Conservation (phyloP, 2,888 invertebrate species). For the Phengaris alcon region DNA sequence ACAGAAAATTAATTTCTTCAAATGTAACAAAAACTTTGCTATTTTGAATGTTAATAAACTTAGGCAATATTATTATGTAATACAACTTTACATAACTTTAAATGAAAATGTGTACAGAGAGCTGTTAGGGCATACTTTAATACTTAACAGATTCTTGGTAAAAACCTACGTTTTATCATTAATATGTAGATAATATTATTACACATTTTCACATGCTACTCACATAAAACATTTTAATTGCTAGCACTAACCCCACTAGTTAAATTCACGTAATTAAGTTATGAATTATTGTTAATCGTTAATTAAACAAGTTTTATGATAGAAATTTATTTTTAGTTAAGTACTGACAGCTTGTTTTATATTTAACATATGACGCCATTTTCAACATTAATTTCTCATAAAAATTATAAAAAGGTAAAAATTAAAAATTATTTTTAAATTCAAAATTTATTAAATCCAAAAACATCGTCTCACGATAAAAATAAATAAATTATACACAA, state of each 20-base stretch:
- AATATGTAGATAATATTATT: too few species aligned
- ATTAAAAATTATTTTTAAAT: background rate
- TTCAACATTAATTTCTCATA: background rate
- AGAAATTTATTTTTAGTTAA: background rate
- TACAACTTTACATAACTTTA: too few species aligned
- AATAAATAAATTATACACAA: conserved; percentile 23
- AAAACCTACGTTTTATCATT: too few species aligned
- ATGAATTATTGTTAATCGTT: background rate
- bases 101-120: too few species aligned
- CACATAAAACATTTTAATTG: background rate
- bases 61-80: too few species aligned
- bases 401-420: background rate
- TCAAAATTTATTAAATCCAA: conserved; percentile 13
- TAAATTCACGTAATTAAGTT: background rate
- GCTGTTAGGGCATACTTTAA: too few species aligned
- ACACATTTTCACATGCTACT: too few species aligned
- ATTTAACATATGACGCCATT: background rate
- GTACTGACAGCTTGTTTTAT: background rate
- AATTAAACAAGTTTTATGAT: background rate
- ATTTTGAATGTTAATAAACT: too few species aligned
- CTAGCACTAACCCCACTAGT: background rate
- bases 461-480: conserved; percentile 5
- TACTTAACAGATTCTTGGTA: too few species aligned
- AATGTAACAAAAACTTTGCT: too few species aligned
- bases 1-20: too few species aligned